Conservation (phyloP, 1,140 invertebrate genomes). For the Amyelois transitella region DNA sequence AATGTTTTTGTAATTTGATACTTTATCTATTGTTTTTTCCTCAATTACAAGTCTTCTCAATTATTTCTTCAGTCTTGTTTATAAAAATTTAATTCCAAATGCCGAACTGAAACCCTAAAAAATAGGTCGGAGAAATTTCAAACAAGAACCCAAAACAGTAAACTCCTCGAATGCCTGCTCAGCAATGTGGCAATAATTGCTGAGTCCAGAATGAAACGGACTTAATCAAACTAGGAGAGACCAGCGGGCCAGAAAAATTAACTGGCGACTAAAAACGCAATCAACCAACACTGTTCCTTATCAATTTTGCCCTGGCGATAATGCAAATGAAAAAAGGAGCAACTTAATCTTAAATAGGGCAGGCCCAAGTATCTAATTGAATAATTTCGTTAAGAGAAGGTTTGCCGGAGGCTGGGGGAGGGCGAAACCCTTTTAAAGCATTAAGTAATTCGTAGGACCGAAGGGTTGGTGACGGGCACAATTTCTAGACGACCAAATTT, state of each 20-base stretch:
- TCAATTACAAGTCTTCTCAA: no score
- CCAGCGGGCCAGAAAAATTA: neutral
- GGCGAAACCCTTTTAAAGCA: slow-evolving; percentile 20
- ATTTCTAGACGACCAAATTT: neutral
- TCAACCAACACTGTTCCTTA: slow-evolving; percentile 8
- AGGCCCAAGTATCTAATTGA: slow-evolving; percentile 32
- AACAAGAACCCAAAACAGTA: neutral
- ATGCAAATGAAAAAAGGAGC: slow-evolving; percentile 33
- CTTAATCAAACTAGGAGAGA: neutral
- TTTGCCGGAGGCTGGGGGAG: slow-evolving; percentile 15
- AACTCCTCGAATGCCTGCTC: neutral
- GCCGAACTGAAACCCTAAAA: no score
- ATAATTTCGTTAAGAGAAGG: slow-evolving; percentile 36
- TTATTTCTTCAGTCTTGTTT: no score
- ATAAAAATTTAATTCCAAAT: no score
- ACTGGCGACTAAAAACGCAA: slow-evolving; percentile 1
- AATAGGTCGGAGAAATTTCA: neutral
- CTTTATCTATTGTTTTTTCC: no score
- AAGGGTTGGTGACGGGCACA: neutral
- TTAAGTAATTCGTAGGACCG: slow-evolving; percentile 13
- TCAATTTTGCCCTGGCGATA: slow-evolving; percentile 19
- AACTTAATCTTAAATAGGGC: slow-evolving; percentile 27
- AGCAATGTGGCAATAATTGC: neutral
- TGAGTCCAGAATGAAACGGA: neutral
- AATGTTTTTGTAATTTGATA: no score